Evolutionary conservation across 2,113 vertebrate genomes (phyloP).

Genomic region (Ibidorhyncha struthersii): DNA sequence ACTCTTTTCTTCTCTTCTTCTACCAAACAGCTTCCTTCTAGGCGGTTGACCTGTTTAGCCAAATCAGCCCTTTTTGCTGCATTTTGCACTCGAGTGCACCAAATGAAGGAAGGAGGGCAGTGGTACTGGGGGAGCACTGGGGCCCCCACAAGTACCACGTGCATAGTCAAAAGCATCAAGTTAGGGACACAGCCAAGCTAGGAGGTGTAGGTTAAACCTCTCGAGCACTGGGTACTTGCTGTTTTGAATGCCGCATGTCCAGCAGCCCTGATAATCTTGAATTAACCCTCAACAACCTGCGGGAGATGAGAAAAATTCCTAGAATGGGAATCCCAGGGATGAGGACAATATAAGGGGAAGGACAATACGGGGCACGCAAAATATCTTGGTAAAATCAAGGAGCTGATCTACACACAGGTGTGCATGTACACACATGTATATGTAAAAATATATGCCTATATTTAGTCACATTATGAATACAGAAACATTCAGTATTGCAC

Average conservation of each 20-base stretch:
- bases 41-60: neutral
- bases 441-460: neutral
- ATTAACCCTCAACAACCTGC: neutral
- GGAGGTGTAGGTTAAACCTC: neutral
- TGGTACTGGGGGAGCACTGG: accelerated
- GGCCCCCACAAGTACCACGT: accelerated
- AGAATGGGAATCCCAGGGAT: neutral
- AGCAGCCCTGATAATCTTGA: neutral
- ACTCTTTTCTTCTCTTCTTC: neutral
- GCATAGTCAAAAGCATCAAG: neutral
- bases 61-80: neutral
- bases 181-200: neutral
- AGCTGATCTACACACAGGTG: neutral
- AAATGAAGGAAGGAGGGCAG: neutral
- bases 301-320: neutral
- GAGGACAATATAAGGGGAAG: neutral
- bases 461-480: neutral
- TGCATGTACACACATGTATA: neutral
- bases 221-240: neutral
- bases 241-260: neutral
- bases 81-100: neutral
- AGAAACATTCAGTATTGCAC: neutral
- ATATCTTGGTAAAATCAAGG: neutral
- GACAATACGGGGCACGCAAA: accelerated
- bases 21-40: neutral